phyloP scores from a whole-genome alignment of 1,140 invertebrate species.

The Magallana angulata region DNA sequence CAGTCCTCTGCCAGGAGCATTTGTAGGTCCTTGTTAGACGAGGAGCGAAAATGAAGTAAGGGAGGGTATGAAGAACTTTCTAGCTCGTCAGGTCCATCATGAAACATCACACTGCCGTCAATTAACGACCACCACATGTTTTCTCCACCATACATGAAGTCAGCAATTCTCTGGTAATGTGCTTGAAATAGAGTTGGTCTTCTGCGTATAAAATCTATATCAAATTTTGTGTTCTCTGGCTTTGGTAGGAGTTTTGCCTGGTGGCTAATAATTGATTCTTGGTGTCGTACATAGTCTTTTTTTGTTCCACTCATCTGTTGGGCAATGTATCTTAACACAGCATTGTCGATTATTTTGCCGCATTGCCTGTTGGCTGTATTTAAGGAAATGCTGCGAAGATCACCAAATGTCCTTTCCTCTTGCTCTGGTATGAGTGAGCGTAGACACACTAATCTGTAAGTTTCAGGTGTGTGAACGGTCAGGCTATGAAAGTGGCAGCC shows the following conservation, averaged over 20 bases:
- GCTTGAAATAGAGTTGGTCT: not conserved
- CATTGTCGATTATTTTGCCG: conserved; percentile 33
- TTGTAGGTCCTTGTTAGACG: conserved; percentile 1
- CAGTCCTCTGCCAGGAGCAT: not conserved
- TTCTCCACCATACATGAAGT: conserved; percentile 38
- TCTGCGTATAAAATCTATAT: not conserved
- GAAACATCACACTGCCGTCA: not conserved
- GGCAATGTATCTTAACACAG: conserved; percentile 9
- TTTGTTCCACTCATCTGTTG: not conserved
- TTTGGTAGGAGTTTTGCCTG: conserved; percentile 33
- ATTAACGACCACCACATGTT: conserved; percentile 19
- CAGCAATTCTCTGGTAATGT: conserved; percentile 40
- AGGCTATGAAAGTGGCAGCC: conserved; percentile 45
- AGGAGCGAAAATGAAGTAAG: conserved; percentile 1
- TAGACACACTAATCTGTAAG: conserved; percentile 11
- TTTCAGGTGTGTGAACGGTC: conserved; percentile 25
- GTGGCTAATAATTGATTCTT: not conserved
- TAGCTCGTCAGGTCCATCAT: conserved; percentile 35
- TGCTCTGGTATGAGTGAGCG: conserved; percentile 42
- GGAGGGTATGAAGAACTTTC: not conserved
- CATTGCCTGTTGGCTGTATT: not conserved
- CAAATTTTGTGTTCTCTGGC: not conserved
- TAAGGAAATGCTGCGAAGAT: not conserved
- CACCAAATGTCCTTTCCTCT: conserved; percentile 46
- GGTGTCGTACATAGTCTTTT: not conserved